Conservation (phyloP, 2,888 invertebrate species). For the Enoplolaimus lenunculus region DNA sequence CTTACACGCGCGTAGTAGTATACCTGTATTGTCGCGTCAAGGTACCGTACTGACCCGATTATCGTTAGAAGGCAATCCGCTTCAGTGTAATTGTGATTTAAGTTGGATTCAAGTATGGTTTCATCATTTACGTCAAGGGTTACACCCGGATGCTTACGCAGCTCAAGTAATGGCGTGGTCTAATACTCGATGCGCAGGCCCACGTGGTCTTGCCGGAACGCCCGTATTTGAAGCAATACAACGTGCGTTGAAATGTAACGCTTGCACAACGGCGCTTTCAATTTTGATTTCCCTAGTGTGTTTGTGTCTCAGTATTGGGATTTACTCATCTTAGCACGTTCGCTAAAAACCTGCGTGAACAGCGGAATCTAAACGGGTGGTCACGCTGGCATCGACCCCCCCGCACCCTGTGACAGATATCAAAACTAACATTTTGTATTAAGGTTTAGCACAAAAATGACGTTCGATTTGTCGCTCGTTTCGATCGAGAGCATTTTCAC, state of each 20-base stretch:
- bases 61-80: conserved; percentile 15
- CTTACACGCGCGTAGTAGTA: background rate
- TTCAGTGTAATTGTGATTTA: conserved; percentile 20
- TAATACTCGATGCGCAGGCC: conserved; percentile 7
- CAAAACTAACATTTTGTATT: too few relatives aligned
- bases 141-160: conserved; percentile 9
- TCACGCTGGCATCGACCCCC: too few relatives aligned
- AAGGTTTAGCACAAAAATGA: too few relatives aligned
- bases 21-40: conserved; percentile 16
- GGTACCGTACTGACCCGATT: conserved; percentile 22
- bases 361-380: too few relatives aligned
- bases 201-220: background rate
- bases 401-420: too few relatives aligned
- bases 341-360: too few relatives aligned
- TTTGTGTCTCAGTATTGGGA: too few relatives aligned
- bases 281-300: too few relatives aligned
- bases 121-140: conserved; percentile 2
- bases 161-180: background rate
- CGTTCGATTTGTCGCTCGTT: too few relatives aligned
- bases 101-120: conserved; percentile 21
- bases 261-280: too few relatives aligned
- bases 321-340: too few relatives aligned
- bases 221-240: background rate
- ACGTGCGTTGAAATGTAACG: background rate
- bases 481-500: too few relatives aligned